phyloP scores from a whole-genome alignment of 2,797 vertebrate genomes.

The Rhinogobio ventralis region DNA sequence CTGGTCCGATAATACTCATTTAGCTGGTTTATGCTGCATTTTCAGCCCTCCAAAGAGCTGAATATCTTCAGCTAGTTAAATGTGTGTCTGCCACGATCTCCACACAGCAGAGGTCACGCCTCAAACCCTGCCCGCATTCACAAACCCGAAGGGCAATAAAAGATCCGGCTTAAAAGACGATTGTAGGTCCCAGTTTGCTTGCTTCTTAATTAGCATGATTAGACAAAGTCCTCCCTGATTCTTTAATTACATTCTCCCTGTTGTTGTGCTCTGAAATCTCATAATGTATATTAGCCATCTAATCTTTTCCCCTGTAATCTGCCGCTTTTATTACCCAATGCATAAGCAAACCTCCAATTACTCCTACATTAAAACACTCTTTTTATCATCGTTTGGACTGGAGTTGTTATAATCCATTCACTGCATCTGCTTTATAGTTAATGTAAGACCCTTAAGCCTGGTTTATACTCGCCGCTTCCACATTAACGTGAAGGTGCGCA shows the following conservation, averaged over 20 bases:
- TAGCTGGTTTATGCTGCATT: not conserved
- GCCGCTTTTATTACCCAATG: not conserved
- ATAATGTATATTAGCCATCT: not conserved
- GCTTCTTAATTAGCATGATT: conserved; percentile 14
- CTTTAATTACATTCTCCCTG: conserved; percentile 31
- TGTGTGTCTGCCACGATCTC: conserved; percentile 1
- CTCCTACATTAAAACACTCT: not conserved
- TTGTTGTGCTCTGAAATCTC: conserved; percentile 18
- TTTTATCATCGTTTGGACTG: not conserved
- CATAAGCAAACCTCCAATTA: conserved; percentile 11
- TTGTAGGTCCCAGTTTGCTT: conserved; percentile 27
- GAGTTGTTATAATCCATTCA: not conserved
- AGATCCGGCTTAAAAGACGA: not conserved
- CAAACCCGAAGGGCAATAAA: conserved; percentile 3
- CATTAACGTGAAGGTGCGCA: too few species aligned
- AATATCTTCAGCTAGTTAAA: not conserved
- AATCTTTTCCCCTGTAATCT: conserved; percentile 5
- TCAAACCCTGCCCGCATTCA: not conserved
- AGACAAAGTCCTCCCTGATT: conserved; percentile 7
- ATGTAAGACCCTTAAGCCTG: not conserved
- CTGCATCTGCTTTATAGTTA: not conserved
- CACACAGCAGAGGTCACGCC: not conserved
- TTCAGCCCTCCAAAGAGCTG: not conserved
- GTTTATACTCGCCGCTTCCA: not conserved
- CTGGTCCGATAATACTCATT: not conserved